phyloP scores from a whole-genome alignment of 1,140 invertebrate genomes.

The Pogonomyrmex barbatus region DNA sequence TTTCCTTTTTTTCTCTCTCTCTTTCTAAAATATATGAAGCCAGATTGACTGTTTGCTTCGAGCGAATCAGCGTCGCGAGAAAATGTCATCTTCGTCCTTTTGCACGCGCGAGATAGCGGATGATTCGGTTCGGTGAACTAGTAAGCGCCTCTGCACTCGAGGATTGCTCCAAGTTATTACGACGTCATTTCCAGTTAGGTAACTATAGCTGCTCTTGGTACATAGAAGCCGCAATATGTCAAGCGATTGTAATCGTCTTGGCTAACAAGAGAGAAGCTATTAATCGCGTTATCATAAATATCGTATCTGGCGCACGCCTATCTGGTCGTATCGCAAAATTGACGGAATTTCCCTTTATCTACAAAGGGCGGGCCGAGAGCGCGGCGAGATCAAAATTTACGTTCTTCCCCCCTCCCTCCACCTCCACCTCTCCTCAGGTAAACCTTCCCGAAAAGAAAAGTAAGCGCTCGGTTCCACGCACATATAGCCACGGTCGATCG shows the following conservation, averaged over 20 bases:
- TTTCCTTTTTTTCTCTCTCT: not conserved
- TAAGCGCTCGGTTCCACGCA: not conserved
- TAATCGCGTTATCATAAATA: slow-evolving; percentile 53
- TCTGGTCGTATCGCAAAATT: slow-evolving; percentile 7
- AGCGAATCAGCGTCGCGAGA: slow-evolving; percentile 37
- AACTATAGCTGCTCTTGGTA: slow-evolving; percentile 40
- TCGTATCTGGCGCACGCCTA: not conserved
- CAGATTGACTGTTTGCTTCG: not conserved
- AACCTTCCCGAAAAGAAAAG: not conserved
- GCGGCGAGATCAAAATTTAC: slow-evolving; percentile 29
- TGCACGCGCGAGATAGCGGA: slow-evolving; percentile 26
- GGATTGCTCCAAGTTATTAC: slow-evolving; percentile 57
- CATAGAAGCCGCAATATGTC: slow-evolving; percentile 45
- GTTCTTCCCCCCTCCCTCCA: not conserved
- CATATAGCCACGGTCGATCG: slow-evolving; percentile 43
- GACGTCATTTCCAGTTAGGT: slow-evolving; percentile 60
- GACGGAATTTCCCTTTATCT: not conserved
- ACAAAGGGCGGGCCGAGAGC: not conserved
- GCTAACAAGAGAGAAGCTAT: slow-evolving; percentile 26
- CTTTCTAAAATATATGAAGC: not conserved
- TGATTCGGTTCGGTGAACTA: slow-evolving; percentile 56
- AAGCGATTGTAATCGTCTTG: slow-evolving; percentile 52
- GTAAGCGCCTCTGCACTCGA: slow-evolving; percentile 39
- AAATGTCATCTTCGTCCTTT: slow-evolving; percentile 33
- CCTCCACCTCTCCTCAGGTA: not conserved